A percentile compares a stretch with the other conserved stretches of the same genome.
These are phyloP conservation scores for Berghia stephanieae DNA, from an alignment of 1,140 invertebrate species.

Conservation along the genomic window DNA sequence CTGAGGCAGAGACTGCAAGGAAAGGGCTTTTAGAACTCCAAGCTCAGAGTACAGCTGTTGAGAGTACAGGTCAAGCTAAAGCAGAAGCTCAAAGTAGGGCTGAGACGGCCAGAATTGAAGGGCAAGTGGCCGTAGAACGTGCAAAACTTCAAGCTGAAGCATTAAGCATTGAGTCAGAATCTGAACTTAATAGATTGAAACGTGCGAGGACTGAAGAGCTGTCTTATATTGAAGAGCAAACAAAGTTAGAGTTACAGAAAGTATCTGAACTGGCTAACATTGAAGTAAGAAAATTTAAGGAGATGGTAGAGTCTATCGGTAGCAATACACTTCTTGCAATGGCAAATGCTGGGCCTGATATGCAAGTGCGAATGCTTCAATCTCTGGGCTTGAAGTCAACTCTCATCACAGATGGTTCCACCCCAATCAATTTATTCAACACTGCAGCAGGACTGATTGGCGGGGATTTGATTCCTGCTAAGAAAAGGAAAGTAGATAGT, in stretches of 20 bases:
- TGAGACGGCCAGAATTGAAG: constrained; percentile 66
- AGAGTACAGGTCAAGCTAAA: constrained; percentile 64
- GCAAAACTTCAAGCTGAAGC: constrained; percentile 65
- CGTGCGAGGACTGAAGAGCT: constrained; percentile 65
- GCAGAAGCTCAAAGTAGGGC: constrained; percentile 67
- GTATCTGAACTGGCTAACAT: constrained; percentile 57
- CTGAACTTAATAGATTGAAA: constrained; percentile 63
- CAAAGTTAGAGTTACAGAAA: constrained; percentile 63
- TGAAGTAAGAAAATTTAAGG: constrained; percentile 64
- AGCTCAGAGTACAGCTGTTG: constrained; percentile 48
- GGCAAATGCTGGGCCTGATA: constrained; percentile 65
- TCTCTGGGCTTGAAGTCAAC: constrained; percentile 69
- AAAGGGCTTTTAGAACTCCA: constrained; percentile 65
- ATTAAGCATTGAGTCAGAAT: constrained; percentile 65
- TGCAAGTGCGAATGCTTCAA: constrained; percentile 65
- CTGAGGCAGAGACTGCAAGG: constrained; percentile 64
- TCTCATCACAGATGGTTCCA: constrained; percentile 69
- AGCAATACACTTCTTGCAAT: constrained; percentile 64
- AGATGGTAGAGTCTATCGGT: constrained; percentile 64
- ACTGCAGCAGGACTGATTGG: constrained; percentile 69
- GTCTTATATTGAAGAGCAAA: constrained; percentile 57
- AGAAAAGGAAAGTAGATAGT: constrained; percentile 26
- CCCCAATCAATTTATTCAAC: constrained; percentile 69
- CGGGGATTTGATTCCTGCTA: constrained; percentile 42
- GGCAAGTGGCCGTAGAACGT: constrained; percentile 67